A percentile compares a stretch with the other conserved stretches of the same genome.
These are phyloP conservation scores for Scomber scombrus DNA, from an alignment of 2,113 vertebrate genomes.

Conservation along the genomic window DNA sequence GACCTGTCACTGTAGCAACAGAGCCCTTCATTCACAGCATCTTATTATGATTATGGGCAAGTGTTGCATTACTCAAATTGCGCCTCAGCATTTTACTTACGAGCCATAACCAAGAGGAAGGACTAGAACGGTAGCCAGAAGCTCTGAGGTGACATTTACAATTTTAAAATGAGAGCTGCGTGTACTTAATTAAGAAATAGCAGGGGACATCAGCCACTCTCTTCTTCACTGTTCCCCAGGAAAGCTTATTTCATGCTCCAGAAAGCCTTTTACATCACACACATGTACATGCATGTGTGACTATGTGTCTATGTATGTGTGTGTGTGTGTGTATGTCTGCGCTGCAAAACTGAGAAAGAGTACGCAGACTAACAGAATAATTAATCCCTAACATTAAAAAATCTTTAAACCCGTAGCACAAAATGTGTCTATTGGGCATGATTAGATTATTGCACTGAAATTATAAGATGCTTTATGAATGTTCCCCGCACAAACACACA, in stretches of 20 bases:
- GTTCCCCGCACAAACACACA: not conserved
- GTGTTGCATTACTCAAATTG: constrained; percentile 42
- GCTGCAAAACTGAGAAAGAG: not conserved
- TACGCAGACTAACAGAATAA: constrained; percentile 27
- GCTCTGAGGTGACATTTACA: constrained; percentile 70
- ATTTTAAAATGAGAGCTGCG: constrained; percentile 64
- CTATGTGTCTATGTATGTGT: constrained; percentile 19
- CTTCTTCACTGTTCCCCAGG: constrained; percentile 60
- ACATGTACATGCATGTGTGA: constrained; percentile 8
- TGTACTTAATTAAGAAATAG: constrained; percentile 82
- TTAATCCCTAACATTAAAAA: constrained; percentile 13
- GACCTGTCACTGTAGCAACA: constrained; percentile 2
- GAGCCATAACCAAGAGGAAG: constrained; percentile 52
- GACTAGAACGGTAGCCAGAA: constrained; percentile 45
- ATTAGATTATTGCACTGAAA: constrained; percentile 6
- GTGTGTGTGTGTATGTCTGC: not conserved
- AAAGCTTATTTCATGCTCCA: constrained; percentile 85
- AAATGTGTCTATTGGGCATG: not conserved
- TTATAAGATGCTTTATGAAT: constrained; percentile 12
- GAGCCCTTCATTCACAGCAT: constrained; percentile 23
- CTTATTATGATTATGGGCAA: constrained; percentile 44
- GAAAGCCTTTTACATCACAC: constrained; percentile 54
- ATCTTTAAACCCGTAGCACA: constrained; percentile 8
- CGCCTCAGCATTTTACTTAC: constrained; percentile 46
- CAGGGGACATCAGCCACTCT: constrained; percentile 70